Evolutionary conservation across 2,888 invertebrate species (phyloP).

Genomic region (Mythimna pallens): DNA sequence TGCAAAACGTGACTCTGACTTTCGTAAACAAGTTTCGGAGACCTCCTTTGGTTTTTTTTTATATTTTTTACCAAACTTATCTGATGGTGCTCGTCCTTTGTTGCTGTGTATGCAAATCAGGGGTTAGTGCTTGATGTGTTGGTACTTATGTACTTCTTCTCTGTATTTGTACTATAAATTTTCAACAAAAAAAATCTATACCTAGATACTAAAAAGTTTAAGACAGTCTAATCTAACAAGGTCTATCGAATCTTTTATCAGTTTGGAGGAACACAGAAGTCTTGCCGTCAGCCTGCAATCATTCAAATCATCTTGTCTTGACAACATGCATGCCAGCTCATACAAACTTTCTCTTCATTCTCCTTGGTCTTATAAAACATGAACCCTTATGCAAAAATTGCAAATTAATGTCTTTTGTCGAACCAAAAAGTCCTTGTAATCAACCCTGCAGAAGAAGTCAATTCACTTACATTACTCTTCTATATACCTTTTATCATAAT

Average conservation of each 20-base stretch:
- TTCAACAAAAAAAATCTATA: conserved; percentile 6
- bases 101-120: conserved; percentile 63
- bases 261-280: conserved; percentile 22
- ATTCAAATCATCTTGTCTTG: conserved; percentile 18
- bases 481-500: conserved; percentile 20
- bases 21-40: conserved; percentile 71
- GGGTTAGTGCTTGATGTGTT: conserved; percentile 39
- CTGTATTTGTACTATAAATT: background rate
- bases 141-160: conserved; percentile 17
- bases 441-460: background rate
- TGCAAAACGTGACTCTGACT: conserved; percentile 71
- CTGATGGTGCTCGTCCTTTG: conserved; percentile 66
- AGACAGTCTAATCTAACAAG: background rate
- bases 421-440: background rate
- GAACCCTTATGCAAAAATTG: conserved; percentile 13
- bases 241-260: conserved; percentile 4
- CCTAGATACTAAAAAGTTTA: background rate
- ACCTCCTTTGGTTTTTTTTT: conserved; percentile 61
- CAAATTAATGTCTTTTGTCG: conserved; percentile 7
- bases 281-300: conserved; percentile 7
- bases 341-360: conserved; percentile 37
- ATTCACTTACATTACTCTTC: conserved; percentile 9
- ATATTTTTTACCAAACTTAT: conserved; percentile 61
- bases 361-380: conserved; percentile 13
- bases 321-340: conserved; percentile 2